Evolutionary conservation across 2,797 vertebrate genomes (phyloP), one percentile per base, ranked within the genome.

Genomic region (Potorous gilbertii): DNA sequence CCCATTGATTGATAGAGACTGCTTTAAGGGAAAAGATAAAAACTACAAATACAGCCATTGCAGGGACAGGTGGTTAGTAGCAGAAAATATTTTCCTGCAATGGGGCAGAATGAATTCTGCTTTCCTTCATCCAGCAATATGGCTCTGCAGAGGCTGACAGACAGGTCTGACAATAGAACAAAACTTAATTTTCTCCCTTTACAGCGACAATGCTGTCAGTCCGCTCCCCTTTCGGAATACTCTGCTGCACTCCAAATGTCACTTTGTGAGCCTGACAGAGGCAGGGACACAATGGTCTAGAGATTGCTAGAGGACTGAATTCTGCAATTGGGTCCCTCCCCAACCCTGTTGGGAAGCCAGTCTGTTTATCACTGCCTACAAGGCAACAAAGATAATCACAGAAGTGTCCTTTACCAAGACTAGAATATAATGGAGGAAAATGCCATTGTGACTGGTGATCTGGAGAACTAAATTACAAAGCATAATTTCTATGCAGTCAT

Each of bases 341-440:
- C 93, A 97, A 94, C 96, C 94, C 95, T 96, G 95, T 96, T 97
- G 97, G 94, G 93, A 97, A 95, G 95, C 34, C 91, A 95, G 74
- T 96, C 94, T 54, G 90, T 98, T 97, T 96, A 98, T 98, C 97
- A 97, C 6, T 94, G 97, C 96, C 97, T 96, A 95, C 94, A 81
- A 97, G 91, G 91, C 94, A 89, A 91, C 90, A 81, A 93, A 93
- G 92, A 40, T 92, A 96, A 92, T 92, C 92, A 94, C 96, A 52
- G 81, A 95, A 96, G 96, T 93, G 93, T 95, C 96, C 90, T 96
- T 94, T 92, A 96, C 97, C 97, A 97, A 97, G 96, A 96, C 97
- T 95, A 0, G 92, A 27, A 56, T 93, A 94, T 94, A 95, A 96
- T 94, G 92, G 93, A 97, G 96, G 97, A 96, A 98, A 97, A 96